Evolutionary conservation across 2,888 invertebrate species (phyloP), one percentile per base, ranked within the genome.

Genomic region (Drosophila anomalata): DNA sequence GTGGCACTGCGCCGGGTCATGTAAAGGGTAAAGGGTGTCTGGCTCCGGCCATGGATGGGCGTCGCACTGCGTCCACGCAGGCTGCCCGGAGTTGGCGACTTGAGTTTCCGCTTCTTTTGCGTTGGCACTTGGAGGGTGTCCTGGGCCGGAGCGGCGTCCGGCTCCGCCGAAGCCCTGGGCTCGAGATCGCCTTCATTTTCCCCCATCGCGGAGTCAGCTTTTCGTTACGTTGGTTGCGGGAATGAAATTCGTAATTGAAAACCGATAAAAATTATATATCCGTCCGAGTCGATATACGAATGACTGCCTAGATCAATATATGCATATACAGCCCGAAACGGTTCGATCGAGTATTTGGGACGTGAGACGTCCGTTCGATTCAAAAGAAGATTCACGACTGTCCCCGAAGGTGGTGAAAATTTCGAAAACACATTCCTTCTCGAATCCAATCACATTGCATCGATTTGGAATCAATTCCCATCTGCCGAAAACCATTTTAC

Each of bases 331-430:
- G 75, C 73, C 76, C 85, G 79, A 63, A 78, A 82, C 86, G 81
- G 79, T 86, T 88, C 90, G 89, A 82, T 86, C 77, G 77, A 83
- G 68, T 69, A 73, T 84, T 77, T 60, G 65, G 84, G 78, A 81
- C 87, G 89, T 84, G 76, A 89, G 79, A 87, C 90, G 90, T 90
- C 91, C 90, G 91, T 88, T 90, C 91, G 90, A 87, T 89, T 84
- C 88, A 89, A 91, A 90, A 89, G 91, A 90, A 89, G 79, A 91
- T 88, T 89, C 90, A 89, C 90, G 90, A 92, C 92, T 92, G 90
- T 72, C 62, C 55, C 85, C 76, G 83, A 84, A 85, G 78, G 75
- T 74, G 69, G 70, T 77, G 71, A 78, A 76, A 75, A 72, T 63
- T 78, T 77, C 75, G 76, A 85, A 79, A 82, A 76, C 72, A 71